Evolutionary conservation across 2,888 invertebrate species (phyloP).

Genomic region (Andrena chrysosceles): DNA sequence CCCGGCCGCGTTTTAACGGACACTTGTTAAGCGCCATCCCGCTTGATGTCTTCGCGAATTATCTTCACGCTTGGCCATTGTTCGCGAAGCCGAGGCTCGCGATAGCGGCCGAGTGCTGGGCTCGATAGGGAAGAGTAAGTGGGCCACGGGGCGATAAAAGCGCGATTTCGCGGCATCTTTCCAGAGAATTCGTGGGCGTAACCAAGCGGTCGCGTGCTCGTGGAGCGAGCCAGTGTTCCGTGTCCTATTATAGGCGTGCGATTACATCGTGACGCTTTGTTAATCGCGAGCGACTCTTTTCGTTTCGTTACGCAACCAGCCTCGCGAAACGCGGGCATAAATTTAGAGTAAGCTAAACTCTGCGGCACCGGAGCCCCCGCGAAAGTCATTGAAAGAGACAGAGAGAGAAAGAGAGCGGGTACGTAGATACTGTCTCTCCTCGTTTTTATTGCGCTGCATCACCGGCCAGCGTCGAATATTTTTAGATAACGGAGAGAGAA

Average conservation of each 20-base stretch:
- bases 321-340: not conserved
- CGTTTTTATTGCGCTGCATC: too few species aligned
- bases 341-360: not conserved
- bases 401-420: not conserved
- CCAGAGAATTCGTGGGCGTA: constrained; percentile 65
- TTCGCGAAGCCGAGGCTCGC: constrained; percentile 18
- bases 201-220: constrained; percentile 46
- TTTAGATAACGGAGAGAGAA: not conserved
- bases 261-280: constrained; percentile 46
- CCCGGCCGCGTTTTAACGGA: not conserved
- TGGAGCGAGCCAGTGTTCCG: constrained; percentile 47
- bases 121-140: constrained; percentile 64
- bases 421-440: too few species aligned
- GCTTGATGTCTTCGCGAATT: constrained; percentile 13
- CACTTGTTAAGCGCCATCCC: not conserved
- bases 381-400: not conserved
- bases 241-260: constrained; percentile 55
- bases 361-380: not conserved
- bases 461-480: too few species aligned
- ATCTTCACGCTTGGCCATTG: constrained; percentile 31
- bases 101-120: constrained; percentile 54
- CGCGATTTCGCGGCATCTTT: constrained; percentile 52
- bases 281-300: constrained; percentile 36
- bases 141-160: constrained; percentile 64
- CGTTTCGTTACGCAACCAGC: constrained; percentile 9